These are phyloP conservation scores for Strigamia transsilvanica DNA, from an alignment of 2,888 invertebrate species.

Conservation along the genomic window DNA sequence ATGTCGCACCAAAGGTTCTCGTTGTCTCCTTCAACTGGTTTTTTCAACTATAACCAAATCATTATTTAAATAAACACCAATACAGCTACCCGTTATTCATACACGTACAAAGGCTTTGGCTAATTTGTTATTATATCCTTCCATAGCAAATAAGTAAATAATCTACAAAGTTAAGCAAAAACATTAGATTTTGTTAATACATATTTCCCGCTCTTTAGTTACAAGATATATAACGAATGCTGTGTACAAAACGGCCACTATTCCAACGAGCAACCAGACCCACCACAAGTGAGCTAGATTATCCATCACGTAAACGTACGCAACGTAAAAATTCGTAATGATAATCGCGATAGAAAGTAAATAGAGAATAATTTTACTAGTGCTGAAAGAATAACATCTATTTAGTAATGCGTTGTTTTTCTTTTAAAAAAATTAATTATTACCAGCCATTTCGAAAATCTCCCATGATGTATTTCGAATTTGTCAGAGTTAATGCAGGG, in stretches of 20 bases:
- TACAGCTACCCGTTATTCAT: not conserved
- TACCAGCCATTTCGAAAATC: slow-evolving; percentile 83
- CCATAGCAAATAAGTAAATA: not conserved
- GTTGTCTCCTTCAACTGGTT: not conserved
- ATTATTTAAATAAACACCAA: not conserved
- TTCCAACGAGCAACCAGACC: not conserved
- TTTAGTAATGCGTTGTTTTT: not conserved
- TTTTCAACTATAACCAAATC: not conserved
- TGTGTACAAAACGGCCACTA: not conserved
- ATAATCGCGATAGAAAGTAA: slow-evolving; percentile 4
- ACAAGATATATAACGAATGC: slow-evolving; percentile 41
- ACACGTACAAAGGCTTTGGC: not conserved
- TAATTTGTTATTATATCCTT: not conserved
- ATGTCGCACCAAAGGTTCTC: not conserved
- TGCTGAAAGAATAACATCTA: not conserved
- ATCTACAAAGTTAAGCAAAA: not conserved
- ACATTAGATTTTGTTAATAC: not conserved
- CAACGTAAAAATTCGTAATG: slow-evolving; percentile 3
- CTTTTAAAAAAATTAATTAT: slow-evolving; percentile 56
- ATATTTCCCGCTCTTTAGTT: not conserved
- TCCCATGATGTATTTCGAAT: slow-evolving; percentile 80
- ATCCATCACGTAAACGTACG: not conserved
- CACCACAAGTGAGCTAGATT: not conserved
- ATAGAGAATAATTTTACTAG: not conserved
- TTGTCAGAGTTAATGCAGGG: slow-evolving; percentile 86